Evolutionary conservation across 2,113 vertebrate species (phyloP).

Genomic region (Phyllostomus discolor): DNA sequence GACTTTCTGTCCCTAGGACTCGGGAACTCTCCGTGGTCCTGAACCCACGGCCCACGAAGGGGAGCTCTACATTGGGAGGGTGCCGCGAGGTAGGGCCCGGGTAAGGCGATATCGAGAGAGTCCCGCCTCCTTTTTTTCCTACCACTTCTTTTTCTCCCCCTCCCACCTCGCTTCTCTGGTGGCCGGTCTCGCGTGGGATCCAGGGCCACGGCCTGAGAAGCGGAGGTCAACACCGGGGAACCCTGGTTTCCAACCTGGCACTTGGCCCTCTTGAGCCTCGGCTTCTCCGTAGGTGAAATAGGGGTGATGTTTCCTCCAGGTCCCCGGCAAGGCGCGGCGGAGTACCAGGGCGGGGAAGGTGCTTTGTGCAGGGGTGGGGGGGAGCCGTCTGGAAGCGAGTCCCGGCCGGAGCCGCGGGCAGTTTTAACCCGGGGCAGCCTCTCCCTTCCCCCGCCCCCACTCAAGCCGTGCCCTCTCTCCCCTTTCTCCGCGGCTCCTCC

Average conservation of each 20-base stretch:
- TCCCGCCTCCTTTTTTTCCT: neutral
- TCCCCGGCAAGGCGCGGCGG: neutral
- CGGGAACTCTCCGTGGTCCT: slow-evolving; percentile 66
- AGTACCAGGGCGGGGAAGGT: neutral
- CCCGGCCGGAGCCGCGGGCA: neutral
- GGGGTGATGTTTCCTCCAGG: neutral
- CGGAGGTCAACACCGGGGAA: neutral
- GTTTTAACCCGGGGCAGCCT: no score
- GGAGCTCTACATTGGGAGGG: neutral
- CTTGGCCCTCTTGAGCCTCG: neutral
- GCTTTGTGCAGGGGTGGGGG: neutral
- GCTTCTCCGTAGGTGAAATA: neutral
- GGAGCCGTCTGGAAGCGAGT: neutral
- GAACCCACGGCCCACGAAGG: neutral
- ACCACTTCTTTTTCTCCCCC: neutral
- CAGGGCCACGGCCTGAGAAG: neutral
- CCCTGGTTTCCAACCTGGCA: neutral
- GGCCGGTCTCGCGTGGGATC: neutral
- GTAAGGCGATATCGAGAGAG: neutral
- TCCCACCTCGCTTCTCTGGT: neutral
- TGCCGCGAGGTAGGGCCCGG: neutral
- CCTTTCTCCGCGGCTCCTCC: neutral
- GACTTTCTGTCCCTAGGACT: rapidly evolving
- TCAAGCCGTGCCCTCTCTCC: neutral
- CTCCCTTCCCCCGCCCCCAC: neutral